Percentiles rank a stretch among this genome's conserved stretches.
Conservation (phyloP, 1,140 invertebrate genomes). For the Oncopodura yosiiana region DNA sequence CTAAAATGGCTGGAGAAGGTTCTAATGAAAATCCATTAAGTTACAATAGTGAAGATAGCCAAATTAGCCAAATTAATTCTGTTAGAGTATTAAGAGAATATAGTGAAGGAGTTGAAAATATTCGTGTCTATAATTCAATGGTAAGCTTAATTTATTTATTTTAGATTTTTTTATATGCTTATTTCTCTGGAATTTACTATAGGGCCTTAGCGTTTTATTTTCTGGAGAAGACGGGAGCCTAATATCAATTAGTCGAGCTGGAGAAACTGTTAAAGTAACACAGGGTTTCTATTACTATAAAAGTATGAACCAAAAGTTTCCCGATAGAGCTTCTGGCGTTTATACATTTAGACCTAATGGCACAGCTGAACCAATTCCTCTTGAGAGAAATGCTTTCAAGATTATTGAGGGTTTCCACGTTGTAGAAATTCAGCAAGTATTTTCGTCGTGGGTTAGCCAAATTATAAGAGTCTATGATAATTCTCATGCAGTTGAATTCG, state of each 20-base stretch:
- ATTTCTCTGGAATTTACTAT: too few species aligned
- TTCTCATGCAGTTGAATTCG: constrained; percentile 59
- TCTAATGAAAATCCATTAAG: too few species aligned
- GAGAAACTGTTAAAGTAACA: constrained; percentile 42
- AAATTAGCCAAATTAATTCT: too few species aligned
- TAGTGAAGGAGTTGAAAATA: too few species aligned
- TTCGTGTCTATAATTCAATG: too few species aligned
- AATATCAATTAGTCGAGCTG: constrained; percentile 38
- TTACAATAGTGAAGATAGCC: too few species aligned
- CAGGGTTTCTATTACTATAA: constrained; percentile 71
- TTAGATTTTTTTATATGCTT: too few species aligned
- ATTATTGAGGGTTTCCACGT: constrained; percentile 54
- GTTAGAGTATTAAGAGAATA: too few species aligned
- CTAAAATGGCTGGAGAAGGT: too few species aligned
- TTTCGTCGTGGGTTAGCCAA: constrained; percentile 67
- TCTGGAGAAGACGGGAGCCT: constrained; percentile 37
- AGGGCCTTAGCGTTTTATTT: constrained; percentile 29
- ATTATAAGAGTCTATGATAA: constrained; percentile 62
- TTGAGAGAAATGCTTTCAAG: constrained; percentile 35
- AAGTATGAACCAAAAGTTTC: constrained; percentile 46
- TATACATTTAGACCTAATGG: constrained; percentile 53
- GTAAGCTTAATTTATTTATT: too few species aligned
- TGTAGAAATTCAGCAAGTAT: constrained; percentile 67
- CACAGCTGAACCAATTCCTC: constrained; percentile 29
- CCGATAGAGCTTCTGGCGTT: constrained; percentile 46